A percentile compares a stretch with the other conserved stretches of the same genome.
These are phyloP conservation scores for Eonycteris spelaea DNA, from an alignment of 2,113 vertebrate species.

Conservation along the genomic window DNA sequence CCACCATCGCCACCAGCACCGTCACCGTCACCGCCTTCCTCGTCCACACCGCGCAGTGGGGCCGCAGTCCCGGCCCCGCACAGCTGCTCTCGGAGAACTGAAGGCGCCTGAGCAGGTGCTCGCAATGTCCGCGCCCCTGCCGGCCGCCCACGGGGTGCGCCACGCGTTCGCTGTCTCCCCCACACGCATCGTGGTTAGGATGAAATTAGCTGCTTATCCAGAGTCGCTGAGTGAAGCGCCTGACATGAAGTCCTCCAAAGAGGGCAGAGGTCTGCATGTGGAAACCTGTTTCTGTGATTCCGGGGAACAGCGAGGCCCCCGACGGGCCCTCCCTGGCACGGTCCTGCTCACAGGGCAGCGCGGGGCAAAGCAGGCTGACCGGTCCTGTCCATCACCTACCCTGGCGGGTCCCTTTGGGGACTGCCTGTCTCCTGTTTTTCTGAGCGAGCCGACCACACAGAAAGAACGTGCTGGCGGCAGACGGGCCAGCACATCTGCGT, in stretches of 20 bases:
- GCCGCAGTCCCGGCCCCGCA: rapidly evolving
- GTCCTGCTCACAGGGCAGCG: neutral
- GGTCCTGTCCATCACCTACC: neutral
- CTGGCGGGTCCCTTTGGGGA: rapidly evolving
- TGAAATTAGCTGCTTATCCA: neutral
- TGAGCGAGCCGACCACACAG: rapidly evolving
- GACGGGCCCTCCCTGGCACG: rapidly evolving
- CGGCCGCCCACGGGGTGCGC: rapidly evolving
- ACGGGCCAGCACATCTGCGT: rapidly evolving
- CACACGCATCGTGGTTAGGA: rapidly evolving
- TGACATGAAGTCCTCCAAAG: rapidly evolving
- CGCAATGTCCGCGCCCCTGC: rapidly evolving
- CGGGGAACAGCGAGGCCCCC: rapidly evolving
- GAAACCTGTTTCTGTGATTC: neutral
- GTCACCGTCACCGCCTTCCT: too few relatives aligned
- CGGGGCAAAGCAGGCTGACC: rapidly evolving
- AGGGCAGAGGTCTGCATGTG: rapidly evolving
- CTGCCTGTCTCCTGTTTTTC: rapidly evolving
- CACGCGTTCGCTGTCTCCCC: rapidly evolving
- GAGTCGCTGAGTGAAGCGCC: neutral
- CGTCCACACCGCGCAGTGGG: neutral
- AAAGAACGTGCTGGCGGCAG: neutral
- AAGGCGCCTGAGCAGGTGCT: rapidly evolving
- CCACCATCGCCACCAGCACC: rapidly evolving
- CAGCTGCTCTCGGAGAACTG: rapidly evolving